Percentiles rank a stretch among this genome's conserved stretches.
These are phyloP conservation scores for Eupithecia centaureata DNA, from an alignment of 2,888 invertebrate genomes.

Conservation along the genomic window DNA sequence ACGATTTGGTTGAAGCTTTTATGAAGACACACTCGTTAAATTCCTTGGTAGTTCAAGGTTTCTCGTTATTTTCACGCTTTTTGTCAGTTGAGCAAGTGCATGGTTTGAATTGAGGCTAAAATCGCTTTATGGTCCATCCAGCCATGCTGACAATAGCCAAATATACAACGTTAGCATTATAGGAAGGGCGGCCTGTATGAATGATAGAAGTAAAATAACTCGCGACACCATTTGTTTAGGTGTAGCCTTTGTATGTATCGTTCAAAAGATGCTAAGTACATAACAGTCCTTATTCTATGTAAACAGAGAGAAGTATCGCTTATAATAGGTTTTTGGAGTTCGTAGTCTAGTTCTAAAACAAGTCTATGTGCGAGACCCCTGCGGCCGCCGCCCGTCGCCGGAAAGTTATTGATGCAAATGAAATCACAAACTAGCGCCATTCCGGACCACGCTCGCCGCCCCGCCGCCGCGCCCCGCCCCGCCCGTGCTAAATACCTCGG, in stretches of 20 bases:
- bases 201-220: too few species aligned
- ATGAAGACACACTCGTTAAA: conserved; percentile 2
- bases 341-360: conserved; percentile 9
- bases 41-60: not conserved
- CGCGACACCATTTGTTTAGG: too few species aligned
- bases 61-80: not conserved
- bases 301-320: not conserved
- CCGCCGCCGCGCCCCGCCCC: not conserved
- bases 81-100: not conserved
- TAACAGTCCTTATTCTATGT: not conserved
- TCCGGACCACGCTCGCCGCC: conserved; percentile 22
- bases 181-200: too few species aligned
- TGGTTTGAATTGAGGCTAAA: not conserved
- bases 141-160: not conserved
- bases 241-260: not conserved
- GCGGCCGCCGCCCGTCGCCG: not conserved
- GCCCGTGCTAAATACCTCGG: not conserved
- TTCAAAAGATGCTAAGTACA: not conserved
- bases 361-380: conserved; percentile 8
- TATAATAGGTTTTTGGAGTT: not conserved
- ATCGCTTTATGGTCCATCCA: not conserved
- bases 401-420: conserved; percentile 33
- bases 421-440: conserved; percentile 30
- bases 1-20: not conserved
- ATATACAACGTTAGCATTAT: too few species aligned